Conservation (phyloP, 2,888 invertebrate genomes). For the Acleris cristana region DNA sequence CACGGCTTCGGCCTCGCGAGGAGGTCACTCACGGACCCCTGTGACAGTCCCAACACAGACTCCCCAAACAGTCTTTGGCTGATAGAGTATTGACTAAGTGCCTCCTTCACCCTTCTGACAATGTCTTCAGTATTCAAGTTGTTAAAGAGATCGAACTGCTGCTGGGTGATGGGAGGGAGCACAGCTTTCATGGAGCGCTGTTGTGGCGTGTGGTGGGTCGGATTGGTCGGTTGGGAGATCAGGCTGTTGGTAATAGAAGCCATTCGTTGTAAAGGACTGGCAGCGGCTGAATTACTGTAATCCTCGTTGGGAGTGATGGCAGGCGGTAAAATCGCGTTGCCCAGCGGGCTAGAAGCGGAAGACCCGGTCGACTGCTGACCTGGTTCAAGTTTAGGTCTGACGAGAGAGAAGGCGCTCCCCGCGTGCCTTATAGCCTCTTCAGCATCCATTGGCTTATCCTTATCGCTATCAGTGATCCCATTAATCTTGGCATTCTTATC, state of each 20-base stretch:
- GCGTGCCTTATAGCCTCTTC: conserved; percentile 90
- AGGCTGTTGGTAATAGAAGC: conserved; percentile 98
- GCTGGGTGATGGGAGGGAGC: conserved; percentile 98
- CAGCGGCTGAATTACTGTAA: conserved; percentile 91
- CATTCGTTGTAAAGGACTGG: conserved; percentile 98
- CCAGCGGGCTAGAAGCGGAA: conserved; percentile 92
- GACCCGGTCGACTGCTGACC: conserved; percentile 89
- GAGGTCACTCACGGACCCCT: conserved; percentile 98
- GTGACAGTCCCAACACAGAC: conserved; percentile 97
- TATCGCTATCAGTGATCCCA: conserved; percentile 87
- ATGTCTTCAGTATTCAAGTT: conserved; percentile 99
- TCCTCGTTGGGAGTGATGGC: conserved; percentile 92
- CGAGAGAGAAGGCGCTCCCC: conserved; percentile 93
- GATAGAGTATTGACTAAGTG: conserved; percentile 97
- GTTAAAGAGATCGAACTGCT: conserved; percentile 99
- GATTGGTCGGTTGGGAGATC: conserved; percentile 94
- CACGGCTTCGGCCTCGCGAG: conserved; percentile 99
- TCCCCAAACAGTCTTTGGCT: conserved; percentile 99
- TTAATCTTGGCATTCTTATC: conserved; percentile 86
- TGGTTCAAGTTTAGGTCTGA: conserved; percentile 93
- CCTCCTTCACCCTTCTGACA: conserved; percentile 97
- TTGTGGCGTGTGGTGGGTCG: conserved; percentile 91
- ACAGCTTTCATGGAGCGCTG: conserved; percentile 97
- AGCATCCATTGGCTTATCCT: conserved; percentile 84
- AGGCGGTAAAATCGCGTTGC: conserved; percentile 93